phyloP scores from a whole-genome alignment of 2,113 vertebrate genomes.

The Elaphurus davidianus region DNA sequence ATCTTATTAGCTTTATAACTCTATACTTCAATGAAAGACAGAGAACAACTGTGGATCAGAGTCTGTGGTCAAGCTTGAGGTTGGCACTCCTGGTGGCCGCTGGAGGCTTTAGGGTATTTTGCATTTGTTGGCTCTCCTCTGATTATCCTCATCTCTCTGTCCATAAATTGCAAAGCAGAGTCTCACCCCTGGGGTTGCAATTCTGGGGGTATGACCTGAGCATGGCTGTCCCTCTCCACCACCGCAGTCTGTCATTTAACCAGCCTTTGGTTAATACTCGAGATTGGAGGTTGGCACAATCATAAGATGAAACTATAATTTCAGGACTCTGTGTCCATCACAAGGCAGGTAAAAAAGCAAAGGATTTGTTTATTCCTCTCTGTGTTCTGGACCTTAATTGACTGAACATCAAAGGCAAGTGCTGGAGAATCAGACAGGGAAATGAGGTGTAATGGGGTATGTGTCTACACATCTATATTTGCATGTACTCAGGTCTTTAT shows the following conservation, averaged over 20 bases:
- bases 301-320: constrained; percentile 57
- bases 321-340: background rate
- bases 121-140: constrained; percentile 2
- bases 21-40: background rate
- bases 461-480: constrained; percentile 40
- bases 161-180: constrained; percentile 46
- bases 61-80: background rate
- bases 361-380: constrained; percentile 21
- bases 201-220: constrained; percentile 38
- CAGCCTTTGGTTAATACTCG: constrained; percentile 50
- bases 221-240: background rate
- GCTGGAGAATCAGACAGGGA: background rate
- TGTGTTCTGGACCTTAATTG: constrained; percentile 42
- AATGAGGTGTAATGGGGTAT: background rate
- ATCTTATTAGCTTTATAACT: background rate
- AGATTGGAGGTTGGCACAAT: background rate
- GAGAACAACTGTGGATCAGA: background rate
- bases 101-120: background rate
- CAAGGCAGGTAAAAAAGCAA: constrained; percentile 50
- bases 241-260: background rate
- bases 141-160: background rate
- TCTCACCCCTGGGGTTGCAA: constrained; percentile 46
- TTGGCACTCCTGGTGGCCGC: background rate
- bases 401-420: background rate
- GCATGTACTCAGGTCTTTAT: background rate